A percentile compares a stretch with the other conserved stretches of the same genome.
These are phyloP conservation scores for Megalops cyprinoides DNA, from an alignment of 2,797 vertebrate species.

Conservation along the genomic window DNA sequence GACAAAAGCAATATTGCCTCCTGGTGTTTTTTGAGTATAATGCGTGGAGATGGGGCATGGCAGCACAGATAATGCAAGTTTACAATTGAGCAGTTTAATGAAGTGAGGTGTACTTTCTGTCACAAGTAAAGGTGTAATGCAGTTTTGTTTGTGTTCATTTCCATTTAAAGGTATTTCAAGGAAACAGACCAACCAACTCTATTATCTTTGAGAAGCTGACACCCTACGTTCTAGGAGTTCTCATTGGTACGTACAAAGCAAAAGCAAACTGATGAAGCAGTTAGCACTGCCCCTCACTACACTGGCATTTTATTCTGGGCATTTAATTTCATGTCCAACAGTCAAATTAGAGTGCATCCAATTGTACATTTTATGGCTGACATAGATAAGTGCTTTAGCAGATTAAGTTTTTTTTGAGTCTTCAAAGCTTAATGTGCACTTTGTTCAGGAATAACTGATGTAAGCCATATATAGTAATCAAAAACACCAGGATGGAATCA, in stretches of 20 bases:
- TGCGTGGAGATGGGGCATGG: background rate
- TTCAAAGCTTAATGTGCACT: background rate
- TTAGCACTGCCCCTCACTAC: background rate
- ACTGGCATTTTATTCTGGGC: background rate
- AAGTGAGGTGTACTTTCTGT: too few species aligned
- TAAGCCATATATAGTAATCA: too few species aligned
- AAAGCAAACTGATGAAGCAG: slow-evolving; percentile 55
- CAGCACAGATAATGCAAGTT: too few species aligned
- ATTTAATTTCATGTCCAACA: background rate
- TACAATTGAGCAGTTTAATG: too few species aligned
- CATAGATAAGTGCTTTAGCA: background rate
- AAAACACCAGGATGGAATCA: too few species aligned
- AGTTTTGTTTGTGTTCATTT: background rate
- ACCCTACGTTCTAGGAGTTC: slow-evolving; percentile 88
- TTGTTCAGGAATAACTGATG: too few species aligned
- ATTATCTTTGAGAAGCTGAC: slow-evolving; percentile 92
- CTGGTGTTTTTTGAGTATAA: slow-evolving; percentile 39
- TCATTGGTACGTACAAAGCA: slow-evolving; percentile 84
- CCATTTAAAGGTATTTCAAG: slow-evolving; percentile 89
- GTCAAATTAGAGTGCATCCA: background rate
- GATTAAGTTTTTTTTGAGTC: background rate
- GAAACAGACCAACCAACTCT: slow-evolving; percentile 94
- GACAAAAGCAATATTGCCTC: slow-evolving; percentile 36
- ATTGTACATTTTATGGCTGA: background rate
- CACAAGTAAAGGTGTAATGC: too few species aligned